These are phyloP conservation scores for Pachymerium ferrugineum DNA, from an alignment of 2,888 invertebrate genomes.

Conservation along the genomic window DNA sequence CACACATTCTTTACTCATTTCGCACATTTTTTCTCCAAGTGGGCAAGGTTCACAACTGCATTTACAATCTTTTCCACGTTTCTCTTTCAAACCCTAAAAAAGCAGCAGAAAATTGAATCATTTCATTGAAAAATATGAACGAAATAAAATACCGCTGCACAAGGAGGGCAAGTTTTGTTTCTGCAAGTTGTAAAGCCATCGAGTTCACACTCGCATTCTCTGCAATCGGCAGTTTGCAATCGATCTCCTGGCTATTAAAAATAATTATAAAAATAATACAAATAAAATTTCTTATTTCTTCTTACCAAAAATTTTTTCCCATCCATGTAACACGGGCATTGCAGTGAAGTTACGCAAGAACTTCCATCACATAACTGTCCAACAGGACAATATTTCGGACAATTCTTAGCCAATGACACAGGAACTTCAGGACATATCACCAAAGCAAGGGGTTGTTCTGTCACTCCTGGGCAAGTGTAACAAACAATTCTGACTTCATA, in stretches of 20 bases:
- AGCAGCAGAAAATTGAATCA: not conserved
- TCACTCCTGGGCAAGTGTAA: conserved; percentile 38
- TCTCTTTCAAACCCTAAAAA: not conserved
- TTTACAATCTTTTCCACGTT: not conserved
- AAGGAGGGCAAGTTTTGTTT: conserved; percentile 60
- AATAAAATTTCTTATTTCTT: not conserved
- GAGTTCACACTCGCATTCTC: conserved; percentile 70
- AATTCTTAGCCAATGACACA: conserved; percentile 41
- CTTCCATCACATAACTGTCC: conserved; percentile 67
- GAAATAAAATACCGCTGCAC: conserved; percentile 47
- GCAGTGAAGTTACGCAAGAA: conserved; percentile 61
- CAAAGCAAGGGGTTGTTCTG: conserved; percentile 34
- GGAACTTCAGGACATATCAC: conserved; percentile 44
- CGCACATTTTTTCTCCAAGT: conserved; percentile 61
- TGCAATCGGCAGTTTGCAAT: conserved; percentile 64
- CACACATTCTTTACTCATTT: conserved; percentile 68
- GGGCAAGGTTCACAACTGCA: conserved; percentile 71
- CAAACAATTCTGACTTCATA: conserved; percentile 45
- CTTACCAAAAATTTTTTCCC: conserved; percentile 39
- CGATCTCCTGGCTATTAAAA: conserved; percentile 39
- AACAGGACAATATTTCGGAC: conserved; percentile 50
- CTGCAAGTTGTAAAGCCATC: conserved; percentile 66
- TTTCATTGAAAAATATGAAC: not conserved
- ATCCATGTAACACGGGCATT: conserved; percentile 64
- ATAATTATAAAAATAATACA: not conserved